Conservation (phyloP, 2,113 vertebrate species). For the Rissa tridactyla region DNA sequence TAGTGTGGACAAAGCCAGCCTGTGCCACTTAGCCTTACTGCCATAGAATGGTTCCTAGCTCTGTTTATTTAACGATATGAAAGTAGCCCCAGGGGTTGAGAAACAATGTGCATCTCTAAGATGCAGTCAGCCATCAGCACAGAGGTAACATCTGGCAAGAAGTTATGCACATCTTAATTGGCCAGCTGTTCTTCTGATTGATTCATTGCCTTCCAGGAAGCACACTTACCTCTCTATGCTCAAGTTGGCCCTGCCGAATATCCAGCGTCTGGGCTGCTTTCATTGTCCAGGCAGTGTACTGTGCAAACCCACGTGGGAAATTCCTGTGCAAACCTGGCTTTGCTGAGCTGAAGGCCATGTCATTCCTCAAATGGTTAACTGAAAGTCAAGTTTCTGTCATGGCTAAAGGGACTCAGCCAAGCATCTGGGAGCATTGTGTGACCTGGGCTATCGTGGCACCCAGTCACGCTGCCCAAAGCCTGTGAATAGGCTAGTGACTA, state of each 20-base stretch:
- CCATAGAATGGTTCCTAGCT: background rate
- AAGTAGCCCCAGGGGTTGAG: conserved; percentile 42
- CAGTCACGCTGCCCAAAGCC: background rate
- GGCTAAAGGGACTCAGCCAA: background rate
- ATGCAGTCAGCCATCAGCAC: conserved; percentile 55
- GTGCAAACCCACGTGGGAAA: background rate
- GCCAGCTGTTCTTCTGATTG: conserved; percentile 60
- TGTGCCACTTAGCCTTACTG: background rate
- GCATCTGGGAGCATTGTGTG: background rate
- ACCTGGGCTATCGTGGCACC: accelerated
- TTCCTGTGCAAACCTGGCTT: background rate
- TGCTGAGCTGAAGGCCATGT: background rate
- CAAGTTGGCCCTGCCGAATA: background rate
- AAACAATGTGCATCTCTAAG: conserved; percentile 56
- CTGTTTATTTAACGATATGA: background rate
- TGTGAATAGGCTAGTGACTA: background rate
- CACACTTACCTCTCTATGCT: background rate
- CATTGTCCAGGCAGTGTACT: background rate
- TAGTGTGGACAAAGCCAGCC: background rate
- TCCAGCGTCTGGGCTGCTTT: background rate
- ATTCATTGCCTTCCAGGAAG: conserved; percentile 48
- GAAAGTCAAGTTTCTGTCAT: background rate
- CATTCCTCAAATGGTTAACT: background rate
- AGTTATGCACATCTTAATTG: conserved; percentile 47
- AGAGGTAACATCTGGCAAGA: conserved; percentile 64